Base-by-base conservation (phyloP, 1,140 invertebrate genomes). In the Drosophila seguyi region DNA sequence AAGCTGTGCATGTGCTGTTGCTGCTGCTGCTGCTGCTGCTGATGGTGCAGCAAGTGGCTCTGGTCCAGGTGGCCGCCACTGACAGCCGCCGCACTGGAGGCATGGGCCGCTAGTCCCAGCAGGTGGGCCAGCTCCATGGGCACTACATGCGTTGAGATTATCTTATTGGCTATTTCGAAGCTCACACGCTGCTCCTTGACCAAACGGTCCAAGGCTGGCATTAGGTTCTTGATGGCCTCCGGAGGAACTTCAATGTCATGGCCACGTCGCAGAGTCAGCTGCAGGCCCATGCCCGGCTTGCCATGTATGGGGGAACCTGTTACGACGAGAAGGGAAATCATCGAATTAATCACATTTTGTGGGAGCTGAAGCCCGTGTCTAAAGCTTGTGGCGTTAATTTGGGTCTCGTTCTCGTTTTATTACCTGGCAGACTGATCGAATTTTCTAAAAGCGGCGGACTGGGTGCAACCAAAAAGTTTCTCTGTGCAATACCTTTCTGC, bases 231-330 rank as follows among this genome's bases (percentile, higher is more conserved):
- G 1, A 93, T 86, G 14, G 86, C 88, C 42, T 93, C 92, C 45
- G 77, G 73, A 13, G 92, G 92, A 42, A 93, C 79, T 53, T 92
- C 92, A 34, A 92, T 91, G 48, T 92, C 83, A 29, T 92, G 90
- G 2, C 86, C 90, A 6, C 91, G 86, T 1, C 88, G 75, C 69
- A 91, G 42, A 0, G 76, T 60, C 39, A 85, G 59, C 57, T 90
- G 79, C 50, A 83, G 10, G 8, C 73, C 76, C 47, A 79, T 81
- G 20, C 66, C 69, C 0, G 81, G 87, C 42, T 92, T 92, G 20
- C 83, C 80, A 74, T 96, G 95, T 59, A 95, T 95, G n/a, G 95
- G 95, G 11, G 95, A 96, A 48, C 95, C 95, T 94, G 91, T 66
- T 86, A 91, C 65, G 44, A 91, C 65, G 44, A 16, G 38, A 42